Evolutionary conservation across 2,888 invertebrate species (phyloP), one percentile per base, ranked within the genome.

Genomic region (Protonemura montana): DNA sequence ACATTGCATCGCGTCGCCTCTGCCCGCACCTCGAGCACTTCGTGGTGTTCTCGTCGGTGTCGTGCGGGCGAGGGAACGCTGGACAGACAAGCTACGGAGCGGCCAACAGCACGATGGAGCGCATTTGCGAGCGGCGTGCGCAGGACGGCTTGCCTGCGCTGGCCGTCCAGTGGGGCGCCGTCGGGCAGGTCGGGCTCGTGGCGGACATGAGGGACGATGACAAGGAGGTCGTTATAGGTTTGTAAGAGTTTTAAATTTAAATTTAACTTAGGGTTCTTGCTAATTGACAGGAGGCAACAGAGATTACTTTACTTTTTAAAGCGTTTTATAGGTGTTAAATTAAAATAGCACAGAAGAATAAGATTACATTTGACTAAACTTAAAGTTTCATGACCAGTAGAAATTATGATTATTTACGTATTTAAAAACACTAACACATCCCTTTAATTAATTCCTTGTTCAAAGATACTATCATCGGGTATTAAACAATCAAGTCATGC

Each of bases 161-260:
- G 87, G 98, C 98, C 0, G 94, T 98, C 10, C 97, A 98, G 90
- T 98, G 98, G 98, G 98, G 98, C 76, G 98, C 97, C 76, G 94
- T 98, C 85, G 98, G 97, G 85, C 98, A 98, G 91, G 96, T 96
- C 86, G 95, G 95, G 89, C 91, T 94, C 81, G 93, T 94, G 1
- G 91, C 93, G 80, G 93, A 94, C 42, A 90, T 90, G 90, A 89
- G 94, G 88, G 95, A 95, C 87, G 94, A 95, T 0, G 93, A 95
- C 88, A 93, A 94, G 35, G 95, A 95, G 88, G 91, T 95, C 41
- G 94, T 95, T 87, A 95, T 95, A 77, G 94, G 94, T 85, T 82
- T 87, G 78, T 78, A 2, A 77, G 5, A 10, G 10, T 35, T 10
- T 3, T 35, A 3, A n/a, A n/a, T n/a, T 3, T 35, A 3, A 35